Evolutionary conservation across 2,888 invertebrate species (phyloP).

Genomic region (Didymodactylos carnosus): DNA sequence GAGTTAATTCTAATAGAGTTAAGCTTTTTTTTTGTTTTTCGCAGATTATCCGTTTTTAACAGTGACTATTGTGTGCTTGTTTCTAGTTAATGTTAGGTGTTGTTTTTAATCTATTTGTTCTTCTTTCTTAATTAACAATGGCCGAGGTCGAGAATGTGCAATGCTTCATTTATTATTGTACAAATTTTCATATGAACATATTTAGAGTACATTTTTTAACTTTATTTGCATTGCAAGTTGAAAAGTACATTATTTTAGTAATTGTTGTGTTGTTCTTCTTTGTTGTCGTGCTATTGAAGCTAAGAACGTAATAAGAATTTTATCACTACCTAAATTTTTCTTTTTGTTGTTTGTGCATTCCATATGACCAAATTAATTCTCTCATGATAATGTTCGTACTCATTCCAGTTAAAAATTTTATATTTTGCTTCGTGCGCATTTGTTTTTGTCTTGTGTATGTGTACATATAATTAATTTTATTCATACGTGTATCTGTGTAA

Average conservation of each 20-base stretch:
- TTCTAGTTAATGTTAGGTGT: background rate
- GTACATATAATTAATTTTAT: background rate
- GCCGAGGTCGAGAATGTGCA: slow-evolving; percentile 2
- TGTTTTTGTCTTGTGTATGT: too few relatives aligned
- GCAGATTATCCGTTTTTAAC: background rate
- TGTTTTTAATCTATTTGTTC: background rate
- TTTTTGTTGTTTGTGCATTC: background rate
- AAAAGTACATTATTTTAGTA: too few relatives aligned
- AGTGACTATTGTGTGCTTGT: background rate
- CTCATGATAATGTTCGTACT: background rate
- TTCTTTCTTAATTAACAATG: background rate
- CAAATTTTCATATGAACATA: too few relatives aligned
- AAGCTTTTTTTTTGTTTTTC: background rate
- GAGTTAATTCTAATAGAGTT: too few relatives aligned
- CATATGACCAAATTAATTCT: background rate
- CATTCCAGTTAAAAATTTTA: too few relatives aligned
- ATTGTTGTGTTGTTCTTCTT: too few relatives aligned
- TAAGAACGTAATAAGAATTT: too few relatives aligned
- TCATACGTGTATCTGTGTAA: background rate
- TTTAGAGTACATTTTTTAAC: too few relatives aligned
- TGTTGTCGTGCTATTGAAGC: too few relatives aligned
- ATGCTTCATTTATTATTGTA: background rate
- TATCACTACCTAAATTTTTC: background rate
- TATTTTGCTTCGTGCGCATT: too few relatives aligned
- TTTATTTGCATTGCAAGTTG: background rate